Base-by-base conservation (phyloP, 2,888 invertebrate species). In the Melinaea marsaeus region DNA sequence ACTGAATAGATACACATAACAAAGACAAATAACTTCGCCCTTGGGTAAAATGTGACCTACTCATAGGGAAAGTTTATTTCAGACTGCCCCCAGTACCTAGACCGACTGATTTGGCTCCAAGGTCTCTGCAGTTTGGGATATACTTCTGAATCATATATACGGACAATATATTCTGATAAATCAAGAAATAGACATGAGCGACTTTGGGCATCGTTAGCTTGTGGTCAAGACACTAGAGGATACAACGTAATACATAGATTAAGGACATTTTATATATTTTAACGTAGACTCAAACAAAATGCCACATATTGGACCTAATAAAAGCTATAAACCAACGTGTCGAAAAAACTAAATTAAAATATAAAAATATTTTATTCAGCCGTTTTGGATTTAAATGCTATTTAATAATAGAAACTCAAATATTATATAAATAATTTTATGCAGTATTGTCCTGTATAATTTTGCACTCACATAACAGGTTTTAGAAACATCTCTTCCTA, bases 101-200 rank as follows among this genome's bases (percentile, higher is more conserved):
- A 94, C 69, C 92, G 94, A 66, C 92, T 95, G 92, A 80, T 95
- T 3, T 95, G 94, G 90, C 85, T 95, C 0, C 94, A 95, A 78
- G 95, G 94, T 0, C 81, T 95, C 0, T 92, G 94, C 67, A 95
- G 95, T 62, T 78, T 89, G 2, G 88, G 88, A 0, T 84, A 80
- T 57, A 80, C 83, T 0, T 86, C 85, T 0, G 84, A 83, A 11
- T 78, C 84, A 0, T 90, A 90, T 65, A 83, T 85, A 0, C 76
- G 83, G 35, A 87, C 86, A 0, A 80, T 90, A n/a, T 81, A 82
- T 37, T 78, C 78, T 2, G 88, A 90, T 33, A 75, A 78, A 0
- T 80, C 86, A 0, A 81, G 85, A 5, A 91, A 93, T 13, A 79
- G 91, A 1, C 94, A 94, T 70, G 92, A 94, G 62, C 87, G 95